These are phyloP conservation scores for Hippocampus comes DNA, from an alignment of 2,113 vertebrate species.

Conservation along the genomic window DNA sequence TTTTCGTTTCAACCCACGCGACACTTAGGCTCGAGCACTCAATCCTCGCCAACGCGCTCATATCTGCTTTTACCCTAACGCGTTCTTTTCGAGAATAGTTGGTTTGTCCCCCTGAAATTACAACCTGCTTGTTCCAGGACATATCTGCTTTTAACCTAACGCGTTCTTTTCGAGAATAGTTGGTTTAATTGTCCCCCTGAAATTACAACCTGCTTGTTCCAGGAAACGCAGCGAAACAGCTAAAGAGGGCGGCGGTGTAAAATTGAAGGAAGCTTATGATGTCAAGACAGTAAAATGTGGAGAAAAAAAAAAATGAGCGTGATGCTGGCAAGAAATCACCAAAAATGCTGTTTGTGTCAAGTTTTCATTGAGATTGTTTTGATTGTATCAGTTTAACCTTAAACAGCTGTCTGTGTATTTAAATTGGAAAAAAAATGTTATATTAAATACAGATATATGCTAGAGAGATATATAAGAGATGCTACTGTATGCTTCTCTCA, in stretches of 20 bases:
- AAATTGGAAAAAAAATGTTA: too few relatives aligned
- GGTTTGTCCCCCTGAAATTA: neutral
- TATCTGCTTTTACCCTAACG: slow-evolving; percentile 1
- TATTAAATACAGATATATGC: too few relatives aligned
- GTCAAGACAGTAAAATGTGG: too few relatives aligned
- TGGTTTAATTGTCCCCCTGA: neutral
- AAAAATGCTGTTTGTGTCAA: neutral
- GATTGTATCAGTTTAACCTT: too few relatives aligned
- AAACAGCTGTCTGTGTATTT: too few relatives aligned
- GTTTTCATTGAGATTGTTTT: neutral
- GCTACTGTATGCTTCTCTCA: neutral
- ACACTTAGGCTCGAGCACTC: slow-evolving; percentile 9
- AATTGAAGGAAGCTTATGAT: too few relatives aligned
- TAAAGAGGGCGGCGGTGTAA: too few relatives aligned
- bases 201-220: slow-evolving; percentile 19
- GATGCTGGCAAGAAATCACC: too few relatives aligned
- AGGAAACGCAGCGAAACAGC: slow-evolving; percentile 15
- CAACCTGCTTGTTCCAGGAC: slow-evolving; percentile 21
- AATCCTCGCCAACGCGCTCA: slow-evolving; percentile 22
- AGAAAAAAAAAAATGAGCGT: too few relatives aligned
- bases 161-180: neutral
- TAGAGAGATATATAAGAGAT: neutral
- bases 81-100: neutral
- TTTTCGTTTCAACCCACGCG: neutral
- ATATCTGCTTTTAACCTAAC: slow-evolving; percentile 4